phyloP scores from a whole-genome alignment of 1,140 invertebrate genomes.

The Oryzaephilus surinamensis region DNA sequence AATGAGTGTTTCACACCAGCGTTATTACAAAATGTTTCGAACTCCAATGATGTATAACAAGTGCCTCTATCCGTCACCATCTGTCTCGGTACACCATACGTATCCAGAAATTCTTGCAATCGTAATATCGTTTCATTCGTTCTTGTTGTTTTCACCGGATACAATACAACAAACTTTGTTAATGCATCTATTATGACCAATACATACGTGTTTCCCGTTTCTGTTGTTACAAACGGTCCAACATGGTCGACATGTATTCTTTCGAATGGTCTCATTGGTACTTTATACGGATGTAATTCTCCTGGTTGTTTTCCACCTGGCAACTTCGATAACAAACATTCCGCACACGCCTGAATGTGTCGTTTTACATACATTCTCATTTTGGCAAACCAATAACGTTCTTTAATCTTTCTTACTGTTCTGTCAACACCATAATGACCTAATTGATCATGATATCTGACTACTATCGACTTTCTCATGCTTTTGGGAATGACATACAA shows the following conservation, averaged over 20 bases:
- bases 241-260: conserved; percentile 19
- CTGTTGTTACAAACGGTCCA: conserved; percentile 13
- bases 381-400: conserved; percentile 25
- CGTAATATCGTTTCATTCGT: too few species aligned
- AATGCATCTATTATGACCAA: conserved; percentile 31
- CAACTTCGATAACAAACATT: conserved; percentile 13
- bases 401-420: conserved; percentile 17
- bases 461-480: conserved; percentile 23
- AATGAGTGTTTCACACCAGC: conserved; percentile 8
- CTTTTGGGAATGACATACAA: conserved; percentile 28
- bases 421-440: conserved; percentile 26
- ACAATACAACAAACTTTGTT: conserved; percentile 29
- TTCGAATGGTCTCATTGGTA: conserved; percentile 11
- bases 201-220: conserved; percentile 24
- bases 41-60: too few species aligned
- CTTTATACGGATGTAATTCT: conserved; percentile 15
- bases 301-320: conserved; percentile 10
- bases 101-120: too few species aligned
- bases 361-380: conserved; percentile 13
- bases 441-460: conserved; percentile 28
- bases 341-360: conserved; percentile 11
- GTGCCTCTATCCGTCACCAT: not conserved
- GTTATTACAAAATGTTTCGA: conserved; percentile 1
- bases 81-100: too few species aligned
- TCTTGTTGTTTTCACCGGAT: too few species aligned